phyloP scores from a whole-genome alignment of 53 echinoderm and acorn worm genomes.

The Luidia sarsii region DNA sequence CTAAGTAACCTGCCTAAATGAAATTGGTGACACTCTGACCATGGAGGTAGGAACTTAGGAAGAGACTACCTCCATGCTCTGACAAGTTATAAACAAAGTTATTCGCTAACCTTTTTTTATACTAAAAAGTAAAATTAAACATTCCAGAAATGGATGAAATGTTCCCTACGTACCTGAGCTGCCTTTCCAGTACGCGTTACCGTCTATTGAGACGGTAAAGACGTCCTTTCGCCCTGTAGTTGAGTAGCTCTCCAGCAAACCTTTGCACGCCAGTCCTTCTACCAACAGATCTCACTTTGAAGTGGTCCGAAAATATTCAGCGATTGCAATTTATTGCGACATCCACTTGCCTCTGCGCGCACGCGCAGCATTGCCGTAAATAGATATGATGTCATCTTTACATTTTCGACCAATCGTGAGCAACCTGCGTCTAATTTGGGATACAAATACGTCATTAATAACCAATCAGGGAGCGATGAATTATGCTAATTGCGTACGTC shows the following conservation, averaged over 20 bases:
- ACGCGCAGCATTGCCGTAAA: neutral
- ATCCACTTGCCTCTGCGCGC: neutral
- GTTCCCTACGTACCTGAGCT: constrained; percentile 18
- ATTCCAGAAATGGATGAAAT: no score
- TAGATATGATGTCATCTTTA: constrained; percentile 35
- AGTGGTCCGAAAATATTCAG: constrained; percentile 3
- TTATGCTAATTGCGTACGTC: neutral
- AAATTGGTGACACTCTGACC: no score
- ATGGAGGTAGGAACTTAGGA: no score
- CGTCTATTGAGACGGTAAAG: constrained; percentile 22
- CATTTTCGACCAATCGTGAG: constrained; percentile 36
- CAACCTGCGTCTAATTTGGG: neutral
- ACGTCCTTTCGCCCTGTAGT: neutral
- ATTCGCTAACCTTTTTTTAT: no score
- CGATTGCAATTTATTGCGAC: constrained; percentile 63
- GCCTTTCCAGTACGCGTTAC: constrained; percentile 34
- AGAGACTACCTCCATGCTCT: no score
- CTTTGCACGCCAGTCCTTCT: neutral
- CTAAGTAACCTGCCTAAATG: no score
- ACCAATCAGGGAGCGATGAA: constrained; percentile 15
- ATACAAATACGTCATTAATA: constrained; percentile 41
- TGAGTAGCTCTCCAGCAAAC: constrained; percentile 36
- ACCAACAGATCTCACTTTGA: neutral
- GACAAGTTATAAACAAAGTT: no score
- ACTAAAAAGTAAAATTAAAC: no score